phyloP scores from a whole-genome alignment of 2,888 invertebrate species.

The Aspidiotus rigidus region DNA sequence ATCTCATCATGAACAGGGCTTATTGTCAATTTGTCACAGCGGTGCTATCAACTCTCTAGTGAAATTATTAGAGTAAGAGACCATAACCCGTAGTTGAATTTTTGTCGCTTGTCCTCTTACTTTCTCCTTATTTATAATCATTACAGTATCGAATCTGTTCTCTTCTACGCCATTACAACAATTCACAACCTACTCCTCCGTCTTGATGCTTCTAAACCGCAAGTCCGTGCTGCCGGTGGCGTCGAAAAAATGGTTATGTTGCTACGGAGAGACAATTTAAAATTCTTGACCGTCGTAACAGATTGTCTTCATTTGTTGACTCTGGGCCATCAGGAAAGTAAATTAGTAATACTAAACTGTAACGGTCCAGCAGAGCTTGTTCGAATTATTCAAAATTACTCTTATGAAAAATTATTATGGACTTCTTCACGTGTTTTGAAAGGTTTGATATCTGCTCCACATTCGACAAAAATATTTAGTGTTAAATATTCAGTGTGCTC shows the following conservation, averaged over 20 bases:
- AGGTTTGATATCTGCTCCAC: constrained; percentile 45
- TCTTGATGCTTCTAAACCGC: constrained; percentile 98
- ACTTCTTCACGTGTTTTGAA: constrained; percentile 97
- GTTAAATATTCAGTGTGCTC: neutral
- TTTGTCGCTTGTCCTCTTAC: neutral
- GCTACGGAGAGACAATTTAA: constrained; percentile 90
- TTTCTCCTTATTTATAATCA: constrained; percentile 44
- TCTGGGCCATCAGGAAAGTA: constrained; percentile 95
- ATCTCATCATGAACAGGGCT: constrained; percentile 93
- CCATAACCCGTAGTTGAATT: neutral
- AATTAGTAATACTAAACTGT: constrained; percentile 88
- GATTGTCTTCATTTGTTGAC: constrained; percentile 97
- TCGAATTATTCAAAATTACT: constrained; percentile 91
- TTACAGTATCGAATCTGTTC: constrained; percentile 91
- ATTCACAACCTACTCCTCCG: constrained; percentile 93
- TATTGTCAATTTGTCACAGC: constrained; percentile 95
- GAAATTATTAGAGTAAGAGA: constrained; percentile 63
- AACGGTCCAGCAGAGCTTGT: constrained; percentile 95
- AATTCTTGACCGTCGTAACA: constrained; percentile 97
- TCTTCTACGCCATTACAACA: constrained; percentile 98
- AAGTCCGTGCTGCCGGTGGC: constrained; percentile 90
- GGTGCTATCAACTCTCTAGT: constrained; percentile 97
- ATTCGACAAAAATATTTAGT: neutral
- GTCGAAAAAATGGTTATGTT: constrained; percentile 95
- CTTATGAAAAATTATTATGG: constrained; percentile 97